Percentiles rank a stretch among this genome's conserved stretches.
Conservation (phyloP, 2,797 vertebrate species). For the Limosa lapponica region DNA sequence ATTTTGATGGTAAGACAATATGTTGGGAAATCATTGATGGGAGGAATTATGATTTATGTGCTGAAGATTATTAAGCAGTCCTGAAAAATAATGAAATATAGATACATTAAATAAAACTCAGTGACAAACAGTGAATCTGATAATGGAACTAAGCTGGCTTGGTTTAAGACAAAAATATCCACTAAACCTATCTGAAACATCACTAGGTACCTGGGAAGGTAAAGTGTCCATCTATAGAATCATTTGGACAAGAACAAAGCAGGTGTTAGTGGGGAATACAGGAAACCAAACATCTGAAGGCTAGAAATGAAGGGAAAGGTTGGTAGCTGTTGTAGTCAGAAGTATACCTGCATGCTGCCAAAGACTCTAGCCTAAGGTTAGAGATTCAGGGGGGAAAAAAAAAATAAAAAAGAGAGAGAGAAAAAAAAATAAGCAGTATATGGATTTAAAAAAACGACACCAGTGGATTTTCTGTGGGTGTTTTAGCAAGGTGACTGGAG, state of each 20-base stretch:
- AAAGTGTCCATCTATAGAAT: neutral
- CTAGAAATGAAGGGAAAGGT: neutral
- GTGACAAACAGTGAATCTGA: neutral
- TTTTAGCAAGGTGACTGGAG: neutral
- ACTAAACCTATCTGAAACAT: neutral
- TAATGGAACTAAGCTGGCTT: neutral
- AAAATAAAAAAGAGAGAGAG: neutral
- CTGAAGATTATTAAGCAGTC: neutral
- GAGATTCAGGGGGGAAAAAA: neutral
- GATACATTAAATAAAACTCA: neutral
- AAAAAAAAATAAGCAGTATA: neutral
- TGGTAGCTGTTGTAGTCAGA: neutral
- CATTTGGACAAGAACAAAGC: neutral
- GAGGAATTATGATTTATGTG: neutral
- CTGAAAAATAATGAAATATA: neutral
- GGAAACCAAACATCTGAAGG: neutral
- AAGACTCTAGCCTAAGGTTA: neutral
- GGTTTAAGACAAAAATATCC: neutral
- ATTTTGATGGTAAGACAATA: neutral
- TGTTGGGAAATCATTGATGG: neutral
- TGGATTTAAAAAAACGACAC: fast-evolving
- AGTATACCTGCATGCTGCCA: neutral
- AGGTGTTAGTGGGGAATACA: neutral
- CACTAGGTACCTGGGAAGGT: neutral
- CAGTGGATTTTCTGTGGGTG: neutral